Evolutionary conservation across 1,140 invertebrate species (phyloP).

Genomic region (Oppia nitens): DNA sequence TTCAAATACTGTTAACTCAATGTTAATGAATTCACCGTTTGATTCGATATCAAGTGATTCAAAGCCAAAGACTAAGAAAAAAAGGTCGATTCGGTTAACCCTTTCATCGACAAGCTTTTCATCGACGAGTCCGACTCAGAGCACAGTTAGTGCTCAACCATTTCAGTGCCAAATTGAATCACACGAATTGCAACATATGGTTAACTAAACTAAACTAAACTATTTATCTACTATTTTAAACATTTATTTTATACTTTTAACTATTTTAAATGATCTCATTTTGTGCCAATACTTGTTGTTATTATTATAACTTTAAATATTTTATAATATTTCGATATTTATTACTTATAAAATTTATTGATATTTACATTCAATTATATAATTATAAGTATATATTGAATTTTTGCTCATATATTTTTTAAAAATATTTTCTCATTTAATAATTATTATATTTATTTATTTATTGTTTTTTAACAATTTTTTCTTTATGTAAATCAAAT

Average conservation of each 20-base stretch:
- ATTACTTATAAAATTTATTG: too few relatives aligned
- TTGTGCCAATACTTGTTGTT: too few relatives aligned
- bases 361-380: too few relatives aligned
- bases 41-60: neutral
- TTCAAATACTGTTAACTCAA: neutral
- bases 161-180: neutral
- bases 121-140: neutral
- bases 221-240: neutral
- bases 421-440: too few relatives aligned
- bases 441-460: too few relatives aligned
- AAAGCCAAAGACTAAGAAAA: neutral
- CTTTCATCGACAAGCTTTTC: neutral
- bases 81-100: neutral
- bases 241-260: too few relatives aligned
- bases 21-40: neutral
- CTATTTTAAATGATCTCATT: too few relatives aligned
- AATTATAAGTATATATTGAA: neutral
- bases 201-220: neutral
- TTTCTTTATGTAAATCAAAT: slow-evolving; percentile 9
- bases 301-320: too few relatives aligned
- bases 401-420: neutral
- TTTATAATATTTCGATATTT: too few relatives aligned
- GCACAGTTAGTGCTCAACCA: neutral
- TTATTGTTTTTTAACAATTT: neutral
- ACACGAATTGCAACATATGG: neutral